Evolutionary conservation across 2,113 vertebrate genomes (phyloP), one percentile per base, ranked within the genome.

Genomic region (Larimichthys crocea): DNA sequence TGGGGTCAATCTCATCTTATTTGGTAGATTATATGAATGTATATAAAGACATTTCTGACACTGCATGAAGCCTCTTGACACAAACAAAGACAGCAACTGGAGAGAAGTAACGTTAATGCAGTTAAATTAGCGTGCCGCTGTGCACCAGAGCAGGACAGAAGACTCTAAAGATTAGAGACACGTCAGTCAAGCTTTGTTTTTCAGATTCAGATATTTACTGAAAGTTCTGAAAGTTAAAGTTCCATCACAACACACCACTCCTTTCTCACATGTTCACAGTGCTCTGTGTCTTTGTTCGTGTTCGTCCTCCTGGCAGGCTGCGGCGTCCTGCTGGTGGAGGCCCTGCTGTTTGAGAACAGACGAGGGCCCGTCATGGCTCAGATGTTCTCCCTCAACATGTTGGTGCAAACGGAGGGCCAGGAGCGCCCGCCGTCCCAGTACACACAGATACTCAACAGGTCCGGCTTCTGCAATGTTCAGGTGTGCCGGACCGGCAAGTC

Each of bases 311-410:
- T 24, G 9, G 3, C 81, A 96, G 95, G 95, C 3, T 92, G 94
- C 0, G 95, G 93, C 24, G 65, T 95, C 65, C 92, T 96, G 80
- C 82, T 95, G n/a, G 93, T 94, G 52, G 95, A 96, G 69, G 91
- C 93, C 11, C 22, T 93, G 90, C 55, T 96, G 70, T 90, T 93
- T 64, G 94, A 96, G 79, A 95, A 94, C 90, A 88, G 83, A 2
- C 82, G 89, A 6, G 95, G 95, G 0, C 94, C 95, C 2, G 50
- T 94, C 84, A 90, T 82, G 53, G 87, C 92, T 60, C 95, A 95
- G 90, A 77, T 93, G 72, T 93, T 93, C 87, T 96, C 94, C 61
- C 93, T 96, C 71, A 95, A 94, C 92, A 96, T 96, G 95, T 81
- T 96, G 89, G 89, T 95, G 55, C 94, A 95, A 86, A 68, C 83